These are phyloP conservation scores for Sylvilagus bachmani DNA, from an alignment of 2,113 vertebrate species.

Conservation along the genomic window DNA sequence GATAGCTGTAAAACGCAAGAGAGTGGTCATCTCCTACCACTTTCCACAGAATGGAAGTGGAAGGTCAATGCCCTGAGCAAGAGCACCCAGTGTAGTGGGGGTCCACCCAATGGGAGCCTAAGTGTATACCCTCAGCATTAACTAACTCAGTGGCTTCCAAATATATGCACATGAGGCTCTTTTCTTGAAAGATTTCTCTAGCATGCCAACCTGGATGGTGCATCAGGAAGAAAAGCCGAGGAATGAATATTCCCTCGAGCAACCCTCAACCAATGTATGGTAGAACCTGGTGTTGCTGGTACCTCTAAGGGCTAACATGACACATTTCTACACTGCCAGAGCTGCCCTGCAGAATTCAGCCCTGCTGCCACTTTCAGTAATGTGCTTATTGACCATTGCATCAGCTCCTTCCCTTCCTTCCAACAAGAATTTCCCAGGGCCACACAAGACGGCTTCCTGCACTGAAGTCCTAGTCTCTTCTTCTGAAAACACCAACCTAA, in stretches of 20 bases:
- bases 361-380: too few relatives aligned
- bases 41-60: not conserved
- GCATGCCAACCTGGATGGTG: not conserved
- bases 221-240: not conserved
- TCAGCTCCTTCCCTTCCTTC: not conserved
- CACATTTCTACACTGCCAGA: not conserved
- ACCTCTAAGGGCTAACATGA: not conserved
- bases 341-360: not conserved
- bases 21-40: rapidly evolving
- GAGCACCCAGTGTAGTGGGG: not conserved
- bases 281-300: not conserved
- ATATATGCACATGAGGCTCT: not conserved
- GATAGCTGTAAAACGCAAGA: not conserved
- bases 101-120: too few relatives aligned
- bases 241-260: not conserved
- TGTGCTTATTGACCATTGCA: not conserved
- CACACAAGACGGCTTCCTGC: not conserved
- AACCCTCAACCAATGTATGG: not conserved
- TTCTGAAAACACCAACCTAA: not conserved
- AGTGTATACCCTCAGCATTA: not conserved
- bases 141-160: not conserved
- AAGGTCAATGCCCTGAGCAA: not conserved
- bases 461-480: not conserved
- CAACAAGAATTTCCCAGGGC: not conserved
- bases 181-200: not conserved